Percentiles rank a stretch among this genome's conserved stretches.
Evolutionary conservation across 2,113 vertebrate genomes (phyloP).

Genomic region (Gopherus evgoodei): DNA sequence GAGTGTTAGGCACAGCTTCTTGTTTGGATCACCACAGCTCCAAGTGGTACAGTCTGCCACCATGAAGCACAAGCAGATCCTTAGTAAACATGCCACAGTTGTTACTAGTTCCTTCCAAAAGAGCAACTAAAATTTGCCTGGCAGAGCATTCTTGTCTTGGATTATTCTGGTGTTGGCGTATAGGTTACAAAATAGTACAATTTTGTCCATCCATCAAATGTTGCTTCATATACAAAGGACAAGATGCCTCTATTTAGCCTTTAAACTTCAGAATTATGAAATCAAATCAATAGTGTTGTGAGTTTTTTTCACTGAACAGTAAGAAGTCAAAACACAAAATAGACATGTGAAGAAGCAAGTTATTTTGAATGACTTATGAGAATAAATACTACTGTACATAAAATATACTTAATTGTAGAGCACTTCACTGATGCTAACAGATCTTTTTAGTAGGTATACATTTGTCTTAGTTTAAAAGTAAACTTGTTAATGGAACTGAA

Average conservation of each 20-base stretch:
- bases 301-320: background rate
- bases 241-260: background rate
- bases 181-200: background rate
- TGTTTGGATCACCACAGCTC: background rate
- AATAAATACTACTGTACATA: background rate
- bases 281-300: background rate
- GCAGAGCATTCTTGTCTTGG: background rate
- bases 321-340: background rate
- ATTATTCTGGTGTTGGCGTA: background rate
- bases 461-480: background rate
- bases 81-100: background rate
- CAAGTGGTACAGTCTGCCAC: background rate
- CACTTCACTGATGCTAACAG: background rate
- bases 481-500: background rate
- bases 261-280: background rate
- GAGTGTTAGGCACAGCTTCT: constrained; percentile 2
- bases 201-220: background rate
- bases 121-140: constrained; percentile 27
- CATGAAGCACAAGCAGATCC: background rate
- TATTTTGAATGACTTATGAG: background rate
- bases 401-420: background rate
- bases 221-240: background rate
- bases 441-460: background rate
- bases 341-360: background rate
- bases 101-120: constrained; percentile 23